A percentile compares a stretch with the other conserved stretches of the same genome.
Evolutionary conservation across 1,140 invertebrate species (phyloP).

Genomic region (Notospermus geniculatus): DNA sequence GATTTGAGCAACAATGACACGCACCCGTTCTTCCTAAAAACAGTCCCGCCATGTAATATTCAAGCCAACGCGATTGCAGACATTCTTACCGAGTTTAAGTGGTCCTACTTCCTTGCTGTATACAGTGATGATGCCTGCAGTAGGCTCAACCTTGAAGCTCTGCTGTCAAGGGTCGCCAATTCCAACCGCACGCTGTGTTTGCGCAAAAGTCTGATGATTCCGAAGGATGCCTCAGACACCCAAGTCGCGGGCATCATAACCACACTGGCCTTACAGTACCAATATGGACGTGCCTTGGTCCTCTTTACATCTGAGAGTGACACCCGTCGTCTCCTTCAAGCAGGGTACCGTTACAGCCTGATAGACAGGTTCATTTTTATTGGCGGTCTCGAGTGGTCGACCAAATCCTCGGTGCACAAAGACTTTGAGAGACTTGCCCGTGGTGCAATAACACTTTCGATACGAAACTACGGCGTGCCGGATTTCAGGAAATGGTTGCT

Average conservation of each 20-base stretch:
- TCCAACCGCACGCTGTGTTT: constrained; percentile 1
- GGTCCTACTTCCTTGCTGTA: constrained; percentile 75
- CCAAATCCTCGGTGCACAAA: constrained; percentile 20
- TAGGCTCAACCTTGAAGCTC: constrained; percentile 4
- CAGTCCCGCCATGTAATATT: constrained; percentile 74
- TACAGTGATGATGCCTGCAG: constrained; percentile 63
- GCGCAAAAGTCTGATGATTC: background rate
- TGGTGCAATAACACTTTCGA: constrained; percentile 4
- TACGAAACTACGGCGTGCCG: background rate
- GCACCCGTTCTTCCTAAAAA: constrained; percentile 74
- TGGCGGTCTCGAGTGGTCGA: constrained; percentile 28
- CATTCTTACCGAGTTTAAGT: constrained; percentile 69
- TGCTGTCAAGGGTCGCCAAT: background rate
- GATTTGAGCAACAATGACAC: constrained; percentile 71
- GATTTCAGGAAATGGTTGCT: constrained; percentile 13
- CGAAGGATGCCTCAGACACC: background rate
- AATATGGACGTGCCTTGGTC: constrained; percentile 35
- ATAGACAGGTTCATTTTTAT: constrained; percentile 32
- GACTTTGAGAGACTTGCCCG: constrained; percentile 16
- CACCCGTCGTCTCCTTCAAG: constrained; percentile 27
- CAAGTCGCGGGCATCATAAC: background rate
- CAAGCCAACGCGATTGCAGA: constrained; percentile 73
- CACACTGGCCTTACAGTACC: background rate
- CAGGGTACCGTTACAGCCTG: constrained; percentile 28
- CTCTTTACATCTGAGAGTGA: constrained; percentile 26